phyloP scores from a whole-genome alignment of 2,797 vertebrate species.

The Liasis olivaceus region DNA sequence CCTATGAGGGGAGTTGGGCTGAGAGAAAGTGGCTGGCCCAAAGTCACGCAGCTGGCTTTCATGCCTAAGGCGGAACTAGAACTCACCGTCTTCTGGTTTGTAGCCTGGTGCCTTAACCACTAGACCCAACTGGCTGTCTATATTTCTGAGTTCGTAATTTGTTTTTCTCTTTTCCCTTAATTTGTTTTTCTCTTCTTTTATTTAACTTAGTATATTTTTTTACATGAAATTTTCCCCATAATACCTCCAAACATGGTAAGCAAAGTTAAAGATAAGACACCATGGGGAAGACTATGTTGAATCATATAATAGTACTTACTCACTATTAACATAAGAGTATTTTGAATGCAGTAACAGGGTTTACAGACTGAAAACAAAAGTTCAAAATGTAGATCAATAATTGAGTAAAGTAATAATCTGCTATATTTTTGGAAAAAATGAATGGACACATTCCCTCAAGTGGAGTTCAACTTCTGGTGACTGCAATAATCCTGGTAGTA shows the following conservation, averaged over 20 bases:
- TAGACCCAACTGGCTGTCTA: too few relatives aligned
- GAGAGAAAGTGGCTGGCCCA: too few relatives aligned
- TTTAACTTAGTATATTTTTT: neutral
- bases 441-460: neutral
- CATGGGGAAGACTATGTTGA: neutral
- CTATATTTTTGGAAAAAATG: neutral
- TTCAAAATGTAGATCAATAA: neutral
- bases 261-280: neutral
- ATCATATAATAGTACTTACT: neutral
- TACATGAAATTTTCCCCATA: neutral
- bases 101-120: too few relatives aligned
- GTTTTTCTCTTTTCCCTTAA: neutral
- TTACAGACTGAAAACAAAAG: neutral
- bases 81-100: too few relatives aligned
- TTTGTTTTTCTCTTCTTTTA: neutral
- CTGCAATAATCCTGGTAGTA: neutral
- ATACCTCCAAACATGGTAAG: neutral
- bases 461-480: neutral
- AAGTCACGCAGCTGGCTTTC: too few relatives aligned
- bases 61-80: too few relatives aligned
- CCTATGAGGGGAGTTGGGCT: too few relatives aligned
- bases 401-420: neutral
- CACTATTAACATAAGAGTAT: neutral
- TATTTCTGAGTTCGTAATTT: neutral
- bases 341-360: neutral